Evolutionary conservation across 2,888 invertebrate genomes (phyloP).

Genomic region (Barypeithes pellucidus): DNA sequence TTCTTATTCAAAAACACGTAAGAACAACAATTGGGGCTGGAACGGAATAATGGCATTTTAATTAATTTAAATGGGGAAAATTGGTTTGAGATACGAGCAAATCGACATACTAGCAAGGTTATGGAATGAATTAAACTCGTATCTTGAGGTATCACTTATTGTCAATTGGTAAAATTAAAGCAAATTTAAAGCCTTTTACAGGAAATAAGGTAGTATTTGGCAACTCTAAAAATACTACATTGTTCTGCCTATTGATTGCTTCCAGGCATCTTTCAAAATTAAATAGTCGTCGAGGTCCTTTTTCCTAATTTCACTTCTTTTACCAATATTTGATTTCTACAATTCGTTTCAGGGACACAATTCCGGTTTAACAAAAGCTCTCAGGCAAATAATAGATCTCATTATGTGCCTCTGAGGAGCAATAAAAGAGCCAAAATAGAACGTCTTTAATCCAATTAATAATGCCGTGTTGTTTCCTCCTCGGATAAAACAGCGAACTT

Average conservation of each 20-base stretch:
- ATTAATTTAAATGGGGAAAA: no score
- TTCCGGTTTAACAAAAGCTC: slow-evolving; percentile 40
- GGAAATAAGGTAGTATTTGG: no score
- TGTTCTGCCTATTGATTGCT: slow-evolving; percentile 6
- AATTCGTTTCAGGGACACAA: slow-evolving; percentile 22
- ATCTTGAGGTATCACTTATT: no score
- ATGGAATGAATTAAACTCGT: no score
- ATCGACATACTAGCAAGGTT: no score
- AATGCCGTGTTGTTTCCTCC: slow-evolving; percentile 38
- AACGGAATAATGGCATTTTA: no score
- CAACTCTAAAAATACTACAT: background rate
- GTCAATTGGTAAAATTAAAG: no score
- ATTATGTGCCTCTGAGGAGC: slow-evolving; percentile 46
- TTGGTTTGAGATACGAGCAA: no score
- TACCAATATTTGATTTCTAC: slow-evolving; percentile 33
- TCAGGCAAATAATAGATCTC: slow-evolving; percentile 52
- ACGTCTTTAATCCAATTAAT: slow-evolving; percentile 51
- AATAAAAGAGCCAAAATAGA: slow-evolving; percentile 43
- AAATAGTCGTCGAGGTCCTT: background rate
- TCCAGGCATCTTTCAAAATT: background rate
- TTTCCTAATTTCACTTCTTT: slow-evolving; percentile 11
- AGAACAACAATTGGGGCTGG: no score
- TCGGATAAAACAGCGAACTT: background rate
- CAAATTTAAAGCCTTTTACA: no score
- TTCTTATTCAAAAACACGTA: no score